phyloP scores from a whole-genome alignment of 2,888 invertebrate species.

The Ormyrus labotus region DNA sequence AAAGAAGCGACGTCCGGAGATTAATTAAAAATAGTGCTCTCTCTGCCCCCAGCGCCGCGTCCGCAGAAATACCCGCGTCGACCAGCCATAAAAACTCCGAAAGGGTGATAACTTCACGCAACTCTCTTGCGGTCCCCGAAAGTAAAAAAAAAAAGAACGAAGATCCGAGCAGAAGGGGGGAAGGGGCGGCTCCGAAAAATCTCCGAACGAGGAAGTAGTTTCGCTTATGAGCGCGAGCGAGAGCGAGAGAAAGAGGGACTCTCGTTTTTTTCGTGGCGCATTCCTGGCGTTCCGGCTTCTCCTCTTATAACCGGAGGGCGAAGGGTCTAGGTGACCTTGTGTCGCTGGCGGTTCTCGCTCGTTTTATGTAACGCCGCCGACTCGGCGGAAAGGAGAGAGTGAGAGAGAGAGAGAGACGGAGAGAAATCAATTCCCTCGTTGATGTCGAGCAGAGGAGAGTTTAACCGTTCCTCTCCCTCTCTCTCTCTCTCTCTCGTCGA shows the following conservation, averaged over 20 bases:
- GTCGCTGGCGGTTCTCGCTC: neutral
- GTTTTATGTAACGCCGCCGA: conserved; percentile 34
- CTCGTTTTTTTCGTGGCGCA: conserved; percentile 60
- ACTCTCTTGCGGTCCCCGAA: neutral
- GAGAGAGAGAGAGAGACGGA: too few relatives aligned
- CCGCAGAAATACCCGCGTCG: conserved; percentile 27
- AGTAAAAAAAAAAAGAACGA: too few relatives aligned
- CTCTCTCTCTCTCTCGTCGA: neutral
- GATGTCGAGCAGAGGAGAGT: conserved; percentile 2
- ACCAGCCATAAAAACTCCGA: conserved; percentile 32
- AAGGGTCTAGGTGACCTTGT: conserved; percentile 66
- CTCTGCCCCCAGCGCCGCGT: neutral
- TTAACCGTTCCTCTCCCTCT: conserved; percentile 12
- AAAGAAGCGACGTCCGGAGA: neutral
- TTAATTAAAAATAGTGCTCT: conserved; percentile 30
- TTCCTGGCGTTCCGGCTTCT: conserved; percentile 63
- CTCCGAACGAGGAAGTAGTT: conserved; percentile 67
- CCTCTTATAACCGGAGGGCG: conserved; percentile 53
- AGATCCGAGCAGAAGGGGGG: too few relatives aligned
- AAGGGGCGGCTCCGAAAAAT: conserved; percentile 30
- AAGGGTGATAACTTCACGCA: conserved; percentile 45
- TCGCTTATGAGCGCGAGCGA: conserved; percentile 29
- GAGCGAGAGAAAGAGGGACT: conserved; percentile 40
- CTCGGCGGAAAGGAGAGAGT: too few relatives aligned
- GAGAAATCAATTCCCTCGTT: conserved; percentile 13